Evolutionary conservation across 2,888 invertebrate genomes (phyloP).

Genomic region (Macroteleia sp.): DNA sequence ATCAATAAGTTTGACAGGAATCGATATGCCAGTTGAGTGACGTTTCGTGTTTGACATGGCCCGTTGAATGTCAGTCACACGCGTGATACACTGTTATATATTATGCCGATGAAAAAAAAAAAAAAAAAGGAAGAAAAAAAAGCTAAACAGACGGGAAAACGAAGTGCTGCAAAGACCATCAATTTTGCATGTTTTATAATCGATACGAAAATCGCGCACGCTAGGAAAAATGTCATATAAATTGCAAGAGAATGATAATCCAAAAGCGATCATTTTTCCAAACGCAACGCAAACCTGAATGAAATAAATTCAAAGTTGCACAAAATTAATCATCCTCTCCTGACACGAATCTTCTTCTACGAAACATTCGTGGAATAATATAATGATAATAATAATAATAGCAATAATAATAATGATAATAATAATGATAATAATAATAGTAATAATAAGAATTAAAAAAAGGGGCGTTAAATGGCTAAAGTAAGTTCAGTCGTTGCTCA

Average conservation of each 20-base stretch:
- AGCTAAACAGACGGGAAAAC: no score
- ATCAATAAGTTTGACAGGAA: conserved; percentile 57
- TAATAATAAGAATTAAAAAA: background rate
- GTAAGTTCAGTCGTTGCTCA: conserved; percentile 32
- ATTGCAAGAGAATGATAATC: background rate
- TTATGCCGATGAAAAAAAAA: conserved; percentile 6
- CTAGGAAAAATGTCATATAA: background rate
- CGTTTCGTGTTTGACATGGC: conserved; percentile 47
- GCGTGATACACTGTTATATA: conserved; percentile 32
- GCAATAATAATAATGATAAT: background rate
- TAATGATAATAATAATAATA: conserved; percentile 8
- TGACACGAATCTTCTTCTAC: background rate
- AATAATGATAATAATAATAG: background rate
- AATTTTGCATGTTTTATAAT: background rate
- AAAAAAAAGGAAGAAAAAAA: conserved; percentile 2
- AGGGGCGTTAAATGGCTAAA: background rate
- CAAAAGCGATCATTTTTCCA: background rate
- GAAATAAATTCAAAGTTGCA: conserved; percentile 49
- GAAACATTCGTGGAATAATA: conserved; percentile 4
- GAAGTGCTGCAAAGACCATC: background rate
- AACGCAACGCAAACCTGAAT: background rate
- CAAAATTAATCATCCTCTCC: conserved; percentile 44
- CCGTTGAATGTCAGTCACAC: conserved; percentile 44
- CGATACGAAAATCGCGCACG: background rate
- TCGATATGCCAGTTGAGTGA: conserved; percentile 53